Conservation (phyloP, 2,888 invertebrate species). For the Choreutis nemorana region DNA sequence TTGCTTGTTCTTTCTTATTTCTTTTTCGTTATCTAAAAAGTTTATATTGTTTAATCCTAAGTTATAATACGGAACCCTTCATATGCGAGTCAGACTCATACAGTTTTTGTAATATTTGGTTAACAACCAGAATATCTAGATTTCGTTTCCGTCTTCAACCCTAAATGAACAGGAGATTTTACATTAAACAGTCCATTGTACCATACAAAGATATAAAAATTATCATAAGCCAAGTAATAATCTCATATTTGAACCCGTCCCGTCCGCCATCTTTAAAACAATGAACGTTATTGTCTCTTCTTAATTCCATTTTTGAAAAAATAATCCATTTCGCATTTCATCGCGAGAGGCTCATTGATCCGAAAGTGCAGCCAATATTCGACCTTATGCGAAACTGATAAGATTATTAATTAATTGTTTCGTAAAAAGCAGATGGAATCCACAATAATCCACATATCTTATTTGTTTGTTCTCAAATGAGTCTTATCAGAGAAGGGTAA, state of each 20-base stretch:
- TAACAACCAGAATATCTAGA: neutral
- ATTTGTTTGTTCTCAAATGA: constrained; percentile 30
- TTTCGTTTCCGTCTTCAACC: neutral
- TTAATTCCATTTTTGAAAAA: constrained; percentile 67
- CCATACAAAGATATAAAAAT: constrained; percentile 43
- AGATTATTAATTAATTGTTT: constrained; percentile 20
- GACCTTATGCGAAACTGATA: constrained; percentile 12
- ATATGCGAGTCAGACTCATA: neutral
- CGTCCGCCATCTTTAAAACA: constrained; percentile 62
- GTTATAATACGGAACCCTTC: too few relatives aligned
- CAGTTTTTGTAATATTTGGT: neutral
- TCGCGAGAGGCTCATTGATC: constrained; percentile 51
- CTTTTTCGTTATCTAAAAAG: too few relatives aligned
- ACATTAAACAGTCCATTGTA: constrained; percentile 34
- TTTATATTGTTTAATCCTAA: too few relatives aligned
- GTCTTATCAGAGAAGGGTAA: constrained; percentile 32
- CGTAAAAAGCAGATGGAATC: constrained; percentile 40
- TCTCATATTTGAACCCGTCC: constrained; percentile 49
- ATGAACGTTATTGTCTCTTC: constrained; percentile 65
- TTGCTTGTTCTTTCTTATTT: too few relatives aligned
- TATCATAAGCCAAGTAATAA: constrained; percentile 56
- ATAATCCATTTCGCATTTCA: constrained; percentile 64
- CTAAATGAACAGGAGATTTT: constrained; percentile 15
- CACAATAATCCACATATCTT: constrained; percentile 23
- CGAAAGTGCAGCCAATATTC: constrained; percentile 19